phyloP scores from a whole-genome alignment of 2,113 vertebrate species.

The Dunckerocampus dactyliophorus region DNA sequence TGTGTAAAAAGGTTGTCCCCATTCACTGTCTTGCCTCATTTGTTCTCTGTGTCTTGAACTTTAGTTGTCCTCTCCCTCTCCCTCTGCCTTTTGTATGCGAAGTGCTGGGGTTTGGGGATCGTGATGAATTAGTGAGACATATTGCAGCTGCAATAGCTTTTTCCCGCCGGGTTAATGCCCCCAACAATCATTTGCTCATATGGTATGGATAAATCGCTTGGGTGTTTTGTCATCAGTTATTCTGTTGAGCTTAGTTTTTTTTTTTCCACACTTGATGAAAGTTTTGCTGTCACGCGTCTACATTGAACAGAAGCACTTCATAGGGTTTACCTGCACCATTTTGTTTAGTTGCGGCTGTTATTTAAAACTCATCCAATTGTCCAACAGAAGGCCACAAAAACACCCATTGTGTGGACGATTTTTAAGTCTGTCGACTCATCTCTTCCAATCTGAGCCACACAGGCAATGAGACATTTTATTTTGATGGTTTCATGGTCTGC shows the following conservation, averaged over 20 bases:
- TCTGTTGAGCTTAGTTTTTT: neutral
- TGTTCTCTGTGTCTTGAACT: constrained; percentile 64
- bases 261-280: neutral
- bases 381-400: neutral
- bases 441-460: neutral
- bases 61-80: constrained; percentile 62
- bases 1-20: constrained; percentile 53
- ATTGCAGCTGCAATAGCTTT: constrained; percentile 63
- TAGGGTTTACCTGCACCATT: neutral
- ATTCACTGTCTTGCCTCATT: constrained; percentile 48
- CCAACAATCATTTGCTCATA: constrained; percentile 37
- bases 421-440: neutral
- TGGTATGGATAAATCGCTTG: constrained; percentile 18
- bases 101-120: constrained; percentile 59
- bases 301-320: neutral
- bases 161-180: constrained; percentile 51
- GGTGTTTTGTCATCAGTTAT: constrained; percentile 16
- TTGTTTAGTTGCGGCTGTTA: neutral
- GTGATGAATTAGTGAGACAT: constrained; percentile 70
- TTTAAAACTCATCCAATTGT: neutral
- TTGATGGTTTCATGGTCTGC: neutral
- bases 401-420: neutral
- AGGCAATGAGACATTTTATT: neutral
- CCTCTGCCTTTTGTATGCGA: constrained; percentile 61
- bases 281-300: neutral